phyloP scores from a whole-genome alignment of 2,797 vertebrate genomes.

The Pseudocheirus occidentalis region DNA sequence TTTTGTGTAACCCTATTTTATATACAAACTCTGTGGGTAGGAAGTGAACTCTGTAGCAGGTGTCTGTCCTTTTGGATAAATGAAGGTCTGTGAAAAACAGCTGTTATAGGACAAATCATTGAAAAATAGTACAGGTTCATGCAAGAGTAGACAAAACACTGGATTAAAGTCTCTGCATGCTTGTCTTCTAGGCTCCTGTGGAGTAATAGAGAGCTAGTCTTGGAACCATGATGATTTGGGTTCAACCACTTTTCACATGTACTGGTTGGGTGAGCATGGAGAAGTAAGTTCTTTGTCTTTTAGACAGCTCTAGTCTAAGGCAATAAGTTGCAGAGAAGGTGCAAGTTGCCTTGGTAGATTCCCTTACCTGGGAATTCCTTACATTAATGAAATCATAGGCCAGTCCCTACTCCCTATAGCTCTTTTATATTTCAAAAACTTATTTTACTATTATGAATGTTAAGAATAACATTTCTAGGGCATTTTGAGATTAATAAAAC shows the following conservation, averaged over 20 bases:
- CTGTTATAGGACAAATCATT: neutral
- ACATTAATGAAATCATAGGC: neutral
- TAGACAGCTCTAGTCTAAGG: neutral
- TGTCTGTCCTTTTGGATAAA: conserved; percentile 52
- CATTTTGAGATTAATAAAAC: neutral
- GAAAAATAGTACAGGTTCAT: conserved; percentile 28
- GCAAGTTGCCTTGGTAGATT: neutral
- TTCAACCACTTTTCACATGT: neutral
- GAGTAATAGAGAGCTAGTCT: neutral
- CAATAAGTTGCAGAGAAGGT: neutral
- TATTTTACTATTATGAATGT: neutral
- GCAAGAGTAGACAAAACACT: conserved; percentile 22
- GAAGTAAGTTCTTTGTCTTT: neutral
- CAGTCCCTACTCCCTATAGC: neutral
- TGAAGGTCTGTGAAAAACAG: conserved; percentile 28
- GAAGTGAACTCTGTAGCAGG: conserved; percentile 36
- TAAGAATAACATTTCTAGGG: neutral
- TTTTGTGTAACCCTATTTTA: conserved; percentile 11
- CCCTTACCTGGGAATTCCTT: neutral
- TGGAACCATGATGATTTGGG: neutral
- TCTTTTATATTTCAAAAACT: neutral
- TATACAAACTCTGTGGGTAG: conserved; percentile 30
- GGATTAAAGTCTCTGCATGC: neutral
- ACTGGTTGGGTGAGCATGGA: neutral
- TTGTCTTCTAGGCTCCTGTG: neutral